These are phyloP conservation scores for Marronus borbonicus DNA, from an alignment of 2,888 invertebrate species.

Conservation along the genomic window DNA sequence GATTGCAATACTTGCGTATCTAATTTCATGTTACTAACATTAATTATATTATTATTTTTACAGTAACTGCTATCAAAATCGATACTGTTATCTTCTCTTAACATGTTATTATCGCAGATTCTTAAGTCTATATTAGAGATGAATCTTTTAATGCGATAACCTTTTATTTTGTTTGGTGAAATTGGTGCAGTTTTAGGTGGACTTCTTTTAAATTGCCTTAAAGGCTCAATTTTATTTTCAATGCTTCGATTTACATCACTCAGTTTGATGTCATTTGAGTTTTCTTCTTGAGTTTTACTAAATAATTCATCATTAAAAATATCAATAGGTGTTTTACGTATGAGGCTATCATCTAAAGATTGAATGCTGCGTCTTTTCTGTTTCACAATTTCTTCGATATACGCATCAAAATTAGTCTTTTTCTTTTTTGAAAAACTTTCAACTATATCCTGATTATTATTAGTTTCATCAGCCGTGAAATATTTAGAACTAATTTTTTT, in stretches of 20 bases:
- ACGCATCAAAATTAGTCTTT: constrained; percentile 20
- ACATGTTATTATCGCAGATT: background rate
- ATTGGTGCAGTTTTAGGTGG: too few relatives aligned
- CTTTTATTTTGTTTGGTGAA: too few relatives aligned
- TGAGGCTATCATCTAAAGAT: constrained; percentile 11
- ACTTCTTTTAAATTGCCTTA: too few relatives aligned
- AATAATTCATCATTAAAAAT: constrained; percentile 15
- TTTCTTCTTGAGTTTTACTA: background rate
- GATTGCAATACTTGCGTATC: background rate
- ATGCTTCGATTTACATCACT: too few relatives aligned
- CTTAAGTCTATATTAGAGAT: background rate
- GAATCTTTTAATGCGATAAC: too few relatives aligned
- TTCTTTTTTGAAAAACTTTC: background rate
- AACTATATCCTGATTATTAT: background rate
- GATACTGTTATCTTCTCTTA: constrained; percentile 8
- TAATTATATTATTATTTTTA: constrained; percentile 1
- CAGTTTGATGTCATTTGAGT: too few relatives aligned
- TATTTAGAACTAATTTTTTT: background rate
- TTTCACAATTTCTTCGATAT: constrained; percentile 15
- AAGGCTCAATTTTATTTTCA: too few relatives aligned
- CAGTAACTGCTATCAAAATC: background rate
- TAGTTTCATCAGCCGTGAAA: constrained; percentile 5
- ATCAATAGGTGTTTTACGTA: constrained; percentile 27
- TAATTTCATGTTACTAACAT: constrained; percentile 23
- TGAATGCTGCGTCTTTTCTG: background rate